A percentile compares a stretch with the other conserved stretches of the same genome.
Conservation (phyloP, 2,797 vertebrate genomes). For the Enteromius afrohamiltoni region DNA sequence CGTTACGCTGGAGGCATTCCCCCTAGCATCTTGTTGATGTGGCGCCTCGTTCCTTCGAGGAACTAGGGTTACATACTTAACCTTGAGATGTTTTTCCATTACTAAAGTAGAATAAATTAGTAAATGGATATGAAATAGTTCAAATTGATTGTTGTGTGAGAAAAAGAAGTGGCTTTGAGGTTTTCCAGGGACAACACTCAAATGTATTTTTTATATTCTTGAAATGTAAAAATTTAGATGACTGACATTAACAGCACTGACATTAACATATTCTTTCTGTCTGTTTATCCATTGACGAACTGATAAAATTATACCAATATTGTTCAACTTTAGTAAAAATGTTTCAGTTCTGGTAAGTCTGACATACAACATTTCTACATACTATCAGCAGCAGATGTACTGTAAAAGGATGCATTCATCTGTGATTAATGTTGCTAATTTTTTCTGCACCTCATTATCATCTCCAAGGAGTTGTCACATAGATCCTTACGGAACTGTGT, state of each 20-base stretch:
- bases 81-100: not conserved
- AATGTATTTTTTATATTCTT: not conserved
- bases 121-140: not conserved
- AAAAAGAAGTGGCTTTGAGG: not conserved
- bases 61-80: no score
- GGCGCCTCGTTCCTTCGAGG: no score
- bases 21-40: no score
- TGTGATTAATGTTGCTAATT: not conserved
- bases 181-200: not conserved
- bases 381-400: not conserved
- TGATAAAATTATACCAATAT: not conserved
- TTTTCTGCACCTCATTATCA: constrained; percentile 13
- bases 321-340: not conserved
- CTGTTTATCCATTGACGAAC: not conserved
- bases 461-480: constrained; percentile 13
- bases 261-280: not conserved
- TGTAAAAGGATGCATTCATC: not conserved
- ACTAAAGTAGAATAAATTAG: not conserved
- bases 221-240: not conserved
- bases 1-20: no score
- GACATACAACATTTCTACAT: not conserved
- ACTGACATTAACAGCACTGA: not conserved
- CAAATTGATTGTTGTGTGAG: not conserved
- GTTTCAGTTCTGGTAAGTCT: not conserved
- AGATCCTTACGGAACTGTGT: not conserved